Evolutionary conservation across 2,888 invertebrate genomes (phyloP), one percentile per base, ranked within the genome.

Genomic region (Acrobasis repandana): DNA sequence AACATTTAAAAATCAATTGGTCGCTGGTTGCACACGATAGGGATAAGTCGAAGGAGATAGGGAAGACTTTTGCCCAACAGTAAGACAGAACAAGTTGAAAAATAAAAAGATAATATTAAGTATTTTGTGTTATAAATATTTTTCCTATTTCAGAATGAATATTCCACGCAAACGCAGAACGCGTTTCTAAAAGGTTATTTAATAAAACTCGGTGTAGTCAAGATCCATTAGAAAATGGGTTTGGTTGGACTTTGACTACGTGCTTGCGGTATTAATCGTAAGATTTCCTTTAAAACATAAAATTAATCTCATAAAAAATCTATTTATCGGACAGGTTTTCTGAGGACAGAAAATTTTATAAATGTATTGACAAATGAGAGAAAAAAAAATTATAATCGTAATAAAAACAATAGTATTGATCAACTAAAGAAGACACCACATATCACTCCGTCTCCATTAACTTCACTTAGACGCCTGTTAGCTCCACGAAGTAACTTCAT

Each of bases 211-310:
- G 54, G 54, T 38, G 54, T 54, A 54, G 38, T 54, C 54, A 54
- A 54, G 54, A 43, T 54, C 54, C 14, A 38, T 54, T 54, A 54
- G 36, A 54, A 54, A 54, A 54, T 54, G 20, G 54, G n/a, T n/a
- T n/a, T n/a, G n/a, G n/a, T n/a, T n/a, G n/a, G n/a, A n/a, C n/a
- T 54, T 54, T 54, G 54, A 43, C 20, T 54, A 54, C 54, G 54
- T 54, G 54, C 54, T 54, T 20, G 54, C 20, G 54, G 54, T 54
- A 38, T 11, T 38, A n/a, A 54, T 2, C 2, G 54, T 38, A 54
- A 43, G 38, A 54, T 54, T 54, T 54, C 14, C 38, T 38, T 54
- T 54, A 20, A 43, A 28, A 28, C 28, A 28, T 28, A 28, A 28
- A 28, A 28, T 28, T 20, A 20, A 28, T 6, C 6, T 28, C 4